Conservation (phyloP, 2,797 vertebrate species). For the Anolis apletophallus region DNA sequence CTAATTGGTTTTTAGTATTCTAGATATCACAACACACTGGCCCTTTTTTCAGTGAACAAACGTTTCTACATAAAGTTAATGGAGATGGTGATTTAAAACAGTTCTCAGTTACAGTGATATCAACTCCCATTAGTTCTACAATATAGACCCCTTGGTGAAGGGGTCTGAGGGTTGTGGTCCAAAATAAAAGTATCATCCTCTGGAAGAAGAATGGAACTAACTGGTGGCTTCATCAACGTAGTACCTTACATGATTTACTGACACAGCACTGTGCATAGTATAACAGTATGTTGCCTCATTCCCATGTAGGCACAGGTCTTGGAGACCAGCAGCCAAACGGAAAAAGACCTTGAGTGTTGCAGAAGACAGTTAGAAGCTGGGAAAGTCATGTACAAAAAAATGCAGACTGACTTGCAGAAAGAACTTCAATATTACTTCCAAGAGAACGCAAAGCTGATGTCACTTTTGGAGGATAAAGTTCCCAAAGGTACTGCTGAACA, state of each 20-base stretch:
- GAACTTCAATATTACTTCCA: slow-evolving; percentile 82
- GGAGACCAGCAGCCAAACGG: slow-evolving; percentile 68
- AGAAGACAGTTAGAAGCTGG: slow-evolving; percentile 74
- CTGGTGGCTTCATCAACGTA: too few species aligned
- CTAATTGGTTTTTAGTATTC: too few species aligned
- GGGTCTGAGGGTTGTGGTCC: too few species aligned
- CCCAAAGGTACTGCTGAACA: slow-evolving; percentile 83
- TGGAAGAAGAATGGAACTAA: too few species aligned
- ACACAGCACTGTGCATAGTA: not conserved
- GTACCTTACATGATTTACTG: not conserved
- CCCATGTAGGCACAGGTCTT: slow-evolving; percentile 70
- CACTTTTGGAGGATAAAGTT: slow-evolving; percentile 86
- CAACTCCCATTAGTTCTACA: too few species aligned
- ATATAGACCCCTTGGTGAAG: too few species aligned
- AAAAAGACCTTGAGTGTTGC: slow-evolving; percentile 71
- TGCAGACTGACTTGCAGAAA: slow-evolving; percentile 80
- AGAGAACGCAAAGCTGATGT: slow-evolving; percentile 86
- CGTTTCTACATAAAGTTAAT: too few species aligned
- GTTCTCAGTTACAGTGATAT: too few species aligned
- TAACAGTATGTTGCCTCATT: slow-evolving; percentile 32
- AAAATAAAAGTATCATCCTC: too few species aligned
- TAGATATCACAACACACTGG: too few species aligned
- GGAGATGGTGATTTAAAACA: too few species aligned
- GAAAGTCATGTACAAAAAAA: slow-evolving; percentile 72
- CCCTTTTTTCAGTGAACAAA: too few species aligned